phyloP scores from a whole-genome alignment of 2,113 vertebrate genomes.

The Xiphophorus couchianus region DNA sequence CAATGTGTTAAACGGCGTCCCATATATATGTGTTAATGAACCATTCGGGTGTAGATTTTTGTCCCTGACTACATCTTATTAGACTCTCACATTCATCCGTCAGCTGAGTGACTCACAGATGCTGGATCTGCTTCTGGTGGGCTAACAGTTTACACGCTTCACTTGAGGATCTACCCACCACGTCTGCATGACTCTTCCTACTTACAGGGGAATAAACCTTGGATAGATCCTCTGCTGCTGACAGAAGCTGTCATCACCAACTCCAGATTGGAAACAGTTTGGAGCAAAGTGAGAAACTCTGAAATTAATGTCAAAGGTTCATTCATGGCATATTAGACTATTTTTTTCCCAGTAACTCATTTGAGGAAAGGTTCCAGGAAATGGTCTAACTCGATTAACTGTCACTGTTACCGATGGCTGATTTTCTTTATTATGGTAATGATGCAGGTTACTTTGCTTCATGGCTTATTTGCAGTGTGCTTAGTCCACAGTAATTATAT shows the following conservation, averaged over 20 bases:
- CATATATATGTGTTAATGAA: not conserved
- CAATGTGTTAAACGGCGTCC: not conserved
- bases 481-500: conserved; percentile 58
- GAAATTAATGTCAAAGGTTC: not conserved
- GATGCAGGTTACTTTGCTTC: conserved; percentile 38
- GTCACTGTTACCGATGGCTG: conserved; percentile 36
- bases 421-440: conserved; percentile 49
- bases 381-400: conserved; percentile 36
- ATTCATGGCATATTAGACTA: not conserved
- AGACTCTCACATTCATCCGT: not conserved
- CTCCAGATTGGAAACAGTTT: not conserved
- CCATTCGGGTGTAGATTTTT: not conserved
- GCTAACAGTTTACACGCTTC: conserved; percentile 10
- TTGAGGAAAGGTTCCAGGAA: conserved; percentile 14
- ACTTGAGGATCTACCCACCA: conserved; percentile 3
- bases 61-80: conserved; percentile 5
- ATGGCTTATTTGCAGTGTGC: conserved; percentile 45
- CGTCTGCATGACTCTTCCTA: conserved; percentile 5
- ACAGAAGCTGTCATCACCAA: not conserved
- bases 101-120: not conserved
- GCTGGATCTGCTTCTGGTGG: not conserved
- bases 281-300: not conserved
- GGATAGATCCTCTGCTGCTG: not conserved
- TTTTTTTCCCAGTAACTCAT: conserved; percentile 13
- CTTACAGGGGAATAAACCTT: conserved; percentile 3